Percentiles rank a stretch among this genome's conserved stretches.
Conservation (phyloP, 2,888 invertebrate genomes). For the Pseudeuparius sepicola region DNA sequence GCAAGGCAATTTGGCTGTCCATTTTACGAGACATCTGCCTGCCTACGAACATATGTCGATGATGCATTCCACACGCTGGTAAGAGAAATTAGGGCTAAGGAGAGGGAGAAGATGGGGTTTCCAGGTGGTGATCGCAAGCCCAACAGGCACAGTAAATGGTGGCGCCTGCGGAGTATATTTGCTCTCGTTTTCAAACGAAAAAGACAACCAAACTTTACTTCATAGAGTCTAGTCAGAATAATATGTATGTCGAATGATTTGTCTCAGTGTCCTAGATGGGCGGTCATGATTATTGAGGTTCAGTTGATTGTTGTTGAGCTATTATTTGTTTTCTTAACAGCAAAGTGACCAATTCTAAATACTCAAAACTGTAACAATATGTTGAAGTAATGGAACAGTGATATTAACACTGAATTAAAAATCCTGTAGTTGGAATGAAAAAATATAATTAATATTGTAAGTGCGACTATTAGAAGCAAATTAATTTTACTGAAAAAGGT, state of each 20-base stretch:
- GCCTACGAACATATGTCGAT: slow-evolving; percentile 78
- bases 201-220: slow-evolving; percentile 34
- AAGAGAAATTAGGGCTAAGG: slow-evolving; percentile 71
- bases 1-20: slow-evolving; percentile 82
- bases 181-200: slow-evolving; percentile 67
- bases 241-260: no score
- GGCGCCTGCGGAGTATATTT: slow-evolving; percentile 72
- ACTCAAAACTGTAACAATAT: no score
- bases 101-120: slow-evolving; percentile 51
- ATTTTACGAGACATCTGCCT: slow-evolving; percentile 87
- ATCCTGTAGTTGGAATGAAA: no score
- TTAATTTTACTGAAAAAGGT: no score
- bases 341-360: no score
- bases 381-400: no score
- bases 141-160: slow-evolving; percentile 68
- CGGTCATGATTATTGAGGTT: slow-evolving; percentile 2
- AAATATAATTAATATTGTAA: no score
- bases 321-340: no score
- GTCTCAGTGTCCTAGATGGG: background rate
- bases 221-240: slow-evolving; percentile 14
- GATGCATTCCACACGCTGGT: slow-evolving; percentile 87
- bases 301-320: no score
- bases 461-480: no score
- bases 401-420: no score
- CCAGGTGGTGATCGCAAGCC: slow-evolving; percentile 32